Percentiles rank a stretch among this genome's conserved stretches.
These are phyloP conservation scores for Alethe castanea DNA, from an alignment of 2,113 vertebrate species.

Conservation along the genomic window DNA sequence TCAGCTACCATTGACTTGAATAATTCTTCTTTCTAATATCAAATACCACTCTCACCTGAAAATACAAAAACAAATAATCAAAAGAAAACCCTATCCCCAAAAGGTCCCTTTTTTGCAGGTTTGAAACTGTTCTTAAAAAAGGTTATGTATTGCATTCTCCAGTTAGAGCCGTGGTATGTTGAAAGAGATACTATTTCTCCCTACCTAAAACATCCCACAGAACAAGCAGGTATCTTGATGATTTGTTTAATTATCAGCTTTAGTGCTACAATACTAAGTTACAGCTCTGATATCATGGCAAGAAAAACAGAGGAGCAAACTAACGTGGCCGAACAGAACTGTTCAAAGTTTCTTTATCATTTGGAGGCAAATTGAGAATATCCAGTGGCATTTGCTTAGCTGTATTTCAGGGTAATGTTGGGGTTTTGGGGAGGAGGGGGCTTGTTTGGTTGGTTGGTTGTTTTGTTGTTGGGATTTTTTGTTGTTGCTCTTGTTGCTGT, in stretches of 20 bases:
- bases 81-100: neutral
- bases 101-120: fast-evolving
- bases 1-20: neutral
- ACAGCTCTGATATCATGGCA: neutral
- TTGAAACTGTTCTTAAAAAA: neutral
- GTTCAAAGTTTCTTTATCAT: neutral
- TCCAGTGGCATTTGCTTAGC: neutral
- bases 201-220: neutral
- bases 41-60: neutral
- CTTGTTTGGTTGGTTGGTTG: neutral
- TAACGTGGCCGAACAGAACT: neutral
- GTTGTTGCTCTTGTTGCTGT: neutral
- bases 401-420: neutral
- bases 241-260: neutral
- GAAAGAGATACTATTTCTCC: neutral
- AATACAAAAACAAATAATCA: neutral
- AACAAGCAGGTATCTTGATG: neutral
- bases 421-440: no score
- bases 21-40: neutral
- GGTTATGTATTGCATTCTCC: neutral
- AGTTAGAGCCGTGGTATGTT: neutral
- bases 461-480: neutral
- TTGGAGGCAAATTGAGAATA: neutral
- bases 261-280: neutral
- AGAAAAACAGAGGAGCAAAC: neutral